Percentiles rank a stretch among this genome's conserved stretches.
Conservation (phyloP, 2,888 invertebrate species). For the Drosophila falleni region DNA sequence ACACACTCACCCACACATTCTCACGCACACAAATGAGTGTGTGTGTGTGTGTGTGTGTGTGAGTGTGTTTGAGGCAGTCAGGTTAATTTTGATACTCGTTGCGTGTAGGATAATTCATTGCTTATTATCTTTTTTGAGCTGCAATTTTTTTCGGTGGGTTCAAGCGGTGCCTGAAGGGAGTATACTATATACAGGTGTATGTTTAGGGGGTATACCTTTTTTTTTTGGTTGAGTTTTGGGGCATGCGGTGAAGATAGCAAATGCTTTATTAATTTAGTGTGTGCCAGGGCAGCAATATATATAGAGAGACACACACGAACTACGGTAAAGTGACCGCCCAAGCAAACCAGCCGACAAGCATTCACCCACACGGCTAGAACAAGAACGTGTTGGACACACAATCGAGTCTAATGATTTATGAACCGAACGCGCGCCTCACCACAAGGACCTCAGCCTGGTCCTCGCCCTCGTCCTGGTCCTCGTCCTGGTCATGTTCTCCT, state of each 20-base stretch:
- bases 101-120: slow-evolving; percentile 82
- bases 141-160: slow-evolving; percentile 42
- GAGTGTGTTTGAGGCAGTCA: slow-evolving; percentile 34
- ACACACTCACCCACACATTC: too few relatives aligned
- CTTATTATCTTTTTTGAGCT: slow-evolving; percentile 78
- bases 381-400: slow-evolving; percentile 77
- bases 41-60: slow-evolving; percentile 2
- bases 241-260: slow-evolving; percentile 65
- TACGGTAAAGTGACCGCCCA: slow-evolving; percentile 7
- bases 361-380: slow-evolving; percentile 19
- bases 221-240: background rate
- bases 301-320: slow-evolving; percentile 1
- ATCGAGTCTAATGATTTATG: slow-evolving; percentile 81
- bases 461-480: background rate
- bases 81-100: slow-evolving; percentile 79
- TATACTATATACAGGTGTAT: background rate
- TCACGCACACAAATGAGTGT: slow-evolving; percentile 26
- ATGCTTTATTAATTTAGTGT: slow-evolving; percentile 82
- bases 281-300: slow-evolving; percentile 62
- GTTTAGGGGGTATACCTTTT: background rate
- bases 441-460: slow-evolving; percentile 52
- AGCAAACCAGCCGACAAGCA: slow-evolving; percentile 15
- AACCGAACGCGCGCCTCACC: slow-evolving; percentile 70
- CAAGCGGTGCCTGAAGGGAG: background rate
- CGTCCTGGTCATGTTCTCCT: background rate